Evolutionary conservation across 2,888 invertebrate genomes (phyloP).

Genomic region (Apocheima hispidaria): DNA sequence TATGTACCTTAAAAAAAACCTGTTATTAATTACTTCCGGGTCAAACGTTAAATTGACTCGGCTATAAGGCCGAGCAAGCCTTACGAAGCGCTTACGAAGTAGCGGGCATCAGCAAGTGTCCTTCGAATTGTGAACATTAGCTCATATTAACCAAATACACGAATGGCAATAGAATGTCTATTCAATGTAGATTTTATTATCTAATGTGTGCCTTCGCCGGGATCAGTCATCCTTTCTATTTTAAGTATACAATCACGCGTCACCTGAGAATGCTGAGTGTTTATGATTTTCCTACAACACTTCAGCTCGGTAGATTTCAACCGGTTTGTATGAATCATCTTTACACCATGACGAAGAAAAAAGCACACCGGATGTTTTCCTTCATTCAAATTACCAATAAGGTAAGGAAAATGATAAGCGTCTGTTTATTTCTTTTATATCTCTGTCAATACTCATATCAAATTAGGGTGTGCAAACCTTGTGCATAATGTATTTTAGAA

Average conservation of each 20-base stretch:
- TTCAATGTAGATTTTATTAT: background rate
- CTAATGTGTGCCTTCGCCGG: background rate
- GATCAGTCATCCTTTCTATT: background rate
- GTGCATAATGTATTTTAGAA: background rate
- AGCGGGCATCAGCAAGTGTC: too few species aligned
- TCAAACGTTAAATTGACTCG: too few species aligned
- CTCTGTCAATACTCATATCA: constrained; percentile 2
- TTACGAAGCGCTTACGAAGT: too few species aligned
- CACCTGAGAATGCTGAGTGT: background rate
- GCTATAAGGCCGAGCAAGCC: too few species aligned
- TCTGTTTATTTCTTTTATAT: constrained; percentile 4
- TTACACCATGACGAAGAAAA: background rate
- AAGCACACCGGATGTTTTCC: constrained; percentile 3
- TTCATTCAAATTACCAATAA: background rate
- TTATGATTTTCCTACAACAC: background rate
- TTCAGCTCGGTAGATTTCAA: background rate
- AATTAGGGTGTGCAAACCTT: constrained; percentile 5
- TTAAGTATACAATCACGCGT: background rate
- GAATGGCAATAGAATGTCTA: background rate
- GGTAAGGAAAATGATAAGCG: constrained; percentile 6
- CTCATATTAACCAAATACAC: background rate
- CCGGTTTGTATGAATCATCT: constrained; percentile 3
- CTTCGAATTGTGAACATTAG: background rate
- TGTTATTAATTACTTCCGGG: too few species aligned
- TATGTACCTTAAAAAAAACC: too few species aligned